These are phyloP conservation scores for Chaenodraco wilsoni DNA, from an alignment of 2,797 vertebrate species.

Conservation along the genomic window DNA sequence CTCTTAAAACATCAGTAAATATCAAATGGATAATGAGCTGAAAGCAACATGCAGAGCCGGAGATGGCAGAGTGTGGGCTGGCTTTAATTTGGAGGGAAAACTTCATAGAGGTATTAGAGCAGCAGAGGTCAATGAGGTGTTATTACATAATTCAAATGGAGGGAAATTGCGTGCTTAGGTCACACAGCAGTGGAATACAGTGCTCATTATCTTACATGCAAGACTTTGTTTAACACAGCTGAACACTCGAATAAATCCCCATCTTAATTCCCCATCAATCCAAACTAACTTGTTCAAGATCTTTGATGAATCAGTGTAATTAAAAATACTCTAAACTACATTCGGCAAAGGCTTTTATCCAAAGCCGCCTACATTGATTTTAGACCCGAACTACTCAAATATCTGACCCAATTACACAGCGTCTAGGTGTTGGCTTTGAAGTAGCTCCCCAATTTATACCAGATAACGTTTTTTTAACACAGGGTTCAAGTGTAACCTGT, in stretches of 20 bases:
- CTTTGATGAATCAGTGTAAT: not conserved
- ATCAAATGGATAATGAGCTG: slow-evolving; percentile 53
- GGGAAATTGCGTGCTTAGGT: slow-evolving; percentile 15
- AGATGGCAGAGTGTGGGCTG: slow-evolving; percentile 28
- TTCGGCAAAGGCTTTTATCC: not conserved
- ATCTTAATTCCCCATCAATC: not conserved
- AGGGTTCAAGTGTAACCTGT: not conserved
- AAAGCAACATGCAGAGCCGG: slow-evolving; percentile 46
- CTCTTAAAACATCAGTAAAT: slow-evolving; percentile 50
- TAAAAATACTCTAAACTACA: slow-evolving; percentile 7
- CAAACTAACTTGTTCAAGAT: not conserved
- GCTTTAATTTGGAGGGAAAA: slow-evolving; percentile 51
- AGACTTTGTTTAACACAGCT: slow-evolving; percentile 5
- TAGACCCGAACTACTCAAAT: not conserved
- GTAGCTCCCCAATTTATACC: slow-evolving; percentile 5
- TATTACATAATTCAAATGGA: slow-evolving; percentile 49
- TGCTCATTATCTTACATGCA: slow-evolving; percentile 23
- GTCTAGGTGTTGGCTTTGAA: slow-evolving; percentile 26
- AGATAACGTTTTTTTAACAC: slow-evolving; percentile 4
- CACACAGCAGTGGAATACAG: slow-evolving; percentile 27
- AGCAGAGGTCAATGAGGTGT: slow-evolving; percentile 56
- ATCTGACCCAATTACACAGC: not conserved
- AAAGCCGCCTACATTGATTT: not conserved
- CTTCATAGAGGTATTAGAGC: slow-evolving; percentile 52
- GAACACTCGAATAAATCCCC: not conserved